These are phyloP conservation scores for Cepaea nemoralis DNA, from an alignment of 1,140 invertebrate genomes.

Conservation along the genomic window DNA sequence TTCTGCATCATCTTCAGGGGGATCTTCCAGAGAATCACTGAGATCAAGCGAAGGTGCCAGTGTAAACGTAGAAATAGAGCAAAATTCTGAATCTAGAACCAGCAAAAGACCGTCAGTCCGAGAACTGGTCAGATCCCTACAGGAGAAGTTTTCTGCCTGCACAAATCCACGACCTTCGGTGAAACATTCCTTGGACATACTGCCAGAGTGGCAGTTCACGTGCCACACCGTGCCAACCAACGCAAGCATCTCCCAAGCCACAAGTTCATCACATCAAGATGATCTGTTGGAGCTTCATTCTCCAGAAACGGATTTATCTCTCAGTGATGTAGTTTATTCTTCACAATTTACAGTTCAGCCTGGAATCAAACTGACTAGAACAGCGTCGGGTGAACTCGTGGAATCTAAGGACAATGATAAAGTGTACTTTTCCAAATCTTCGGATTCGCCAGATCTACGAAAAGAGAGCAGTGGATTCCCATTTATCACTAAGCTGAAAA, in stretches of 20 bases:
- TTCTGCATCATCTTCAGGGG: neutral
- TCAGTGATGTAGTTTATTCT: neutral
- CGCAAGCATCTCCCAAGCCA: neutral
- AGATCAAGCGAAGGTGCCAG: neutral
- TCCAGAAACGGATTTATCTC: neutral
- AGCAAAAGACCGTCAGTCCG: neutral
- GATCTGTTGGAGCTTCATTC: neutral
- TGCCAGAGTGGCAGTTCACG: neutral
- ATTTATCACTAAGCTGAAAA: no score
- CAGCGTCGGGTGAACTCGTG: no score
- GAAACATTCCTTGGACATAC: neutral
- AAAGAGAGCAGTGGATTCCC: no score
- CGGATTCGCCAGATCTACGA: no score
- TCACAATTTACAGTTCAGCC: neutral
- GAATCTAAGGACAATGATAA: no score
- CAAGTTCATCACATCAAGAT: neutral
- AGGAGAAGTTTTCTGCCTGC: neutral
- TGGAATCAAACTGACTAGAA: neutral
- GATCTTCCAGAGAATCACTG: neutral
- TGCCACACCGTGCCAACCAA: neutral
- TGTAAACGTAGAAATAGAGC: neutral
- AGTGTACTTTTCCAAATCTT: no score
- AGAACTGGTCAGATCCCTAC: neutral
- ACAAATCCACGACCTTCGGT: neutral
- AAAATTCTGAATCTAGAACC: neutral